These are phyloP conservation scores for Heliconius sara DNA, from an alignment of 2,888 invertebrate species.

Conservation along the genomic window DNA sequence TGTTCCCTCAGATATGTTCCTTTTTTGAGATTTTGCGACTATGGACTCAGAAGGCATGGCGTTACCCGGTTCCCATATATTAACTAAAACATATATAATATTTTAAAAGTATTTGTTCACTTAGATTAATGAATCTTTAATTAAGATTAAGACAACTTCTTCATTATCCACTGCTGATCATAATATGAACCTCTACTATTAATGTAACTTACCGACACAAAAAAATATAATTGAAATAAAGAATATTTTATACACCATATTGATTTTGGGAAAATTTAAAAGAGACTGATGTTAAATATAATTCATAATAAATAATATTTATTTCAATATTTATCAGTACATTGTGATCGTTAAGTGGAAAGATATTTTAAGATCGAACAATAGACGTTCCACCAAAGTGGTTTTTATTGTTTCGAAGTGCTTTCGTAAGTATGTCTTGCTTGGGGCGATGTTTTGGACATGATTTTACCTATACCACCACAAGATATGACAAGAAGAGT, in stretches of 20 bases:
- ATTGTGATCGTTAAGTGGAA: slow-evolving; percentile 72
- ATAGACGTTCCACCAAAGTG: slow-evolving; percentile 68
- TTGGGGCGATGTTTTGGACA: slow-evolving; percentile 31
- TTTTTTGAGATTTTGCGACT: not conserved
- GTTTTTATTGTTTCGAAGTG: slow-evolving; percentile 63
- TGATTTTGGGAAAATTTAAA: not conserved
- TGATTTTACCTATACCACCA: not conserved
- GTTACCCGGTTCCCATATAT: not conserved
- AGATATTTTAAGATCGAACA: slow-evolving; percentile 69
- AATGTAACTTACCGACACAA: not conserved
- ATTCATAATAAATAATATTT: not conserved
- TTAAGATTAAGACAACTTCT: too few relatives aligned
- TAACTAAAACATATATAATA: not conserved
- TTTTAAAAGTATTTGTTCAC: not conserved
- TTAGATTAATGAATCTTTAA: too few relatives aligned
- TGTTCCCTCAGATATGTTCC: not conserved
- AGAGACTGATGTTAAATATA: not conserved
- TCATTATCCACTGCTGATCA: too few relatives aligned
- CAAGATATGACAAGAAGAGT: not conserved
- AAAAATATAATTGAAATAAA: slow-evolving; percentile 1
- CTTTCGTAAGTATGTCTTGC: slow-evolving; percentile 36
- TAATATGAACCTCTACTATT: too few relatives aligned
- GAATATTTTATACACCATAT: not conserved
- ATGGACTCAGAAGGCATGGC: not conserved
- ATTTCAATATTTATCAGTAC: slow-evolving; percentile 57